Percentiles rank a stretch among this genome's conserved stretches.
These are phyloP conservation scores for Acleris cristana DNA, from an alignment of 2,888 invertebrate genomes.

Conservation along the genomic window DNA sequence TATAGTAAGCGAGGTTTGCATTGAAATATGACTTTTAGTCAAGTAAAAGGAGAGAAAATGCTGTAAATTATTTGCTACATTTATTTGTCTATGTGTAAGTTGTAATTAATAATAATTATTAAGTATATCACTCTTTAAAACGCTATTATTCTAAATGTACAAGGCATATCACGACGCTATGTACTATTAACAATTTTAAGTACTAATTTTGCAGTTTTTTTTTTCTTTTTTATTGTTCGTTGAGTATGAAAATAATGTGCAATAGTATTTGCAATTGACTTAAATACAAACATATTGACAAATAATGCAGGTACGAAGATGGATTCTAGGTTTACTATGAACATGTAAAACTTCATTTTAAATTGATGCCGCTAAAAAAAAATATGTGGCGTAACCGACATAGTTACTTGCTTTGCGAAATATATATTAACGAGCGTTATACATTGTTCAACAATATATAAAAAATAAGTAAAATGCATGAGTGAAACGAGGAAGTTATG, in stretches of 20 bases:
- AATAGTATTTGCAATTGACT: conserved; percentile 11
- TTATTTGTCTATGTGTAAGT: conserved; percentile 17
- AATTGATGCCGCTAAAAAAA: no score
- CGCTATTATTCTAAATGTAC: conserved; percentile 26
- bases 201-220: conserved; percentile 8
- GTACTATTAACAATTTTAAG: conserved; percentile 21
- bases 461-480: no score
- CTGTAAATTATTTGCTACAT: conserved; percentile 7
- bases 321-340: conserved; percentile 8
- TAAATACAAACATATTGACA: conserved; percentile 11
- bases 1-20: background rate
- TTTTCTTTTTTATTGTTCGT: conserved; percentile 23
- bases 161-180: conserved; percentile 32
- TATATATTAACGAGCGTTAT: no score
- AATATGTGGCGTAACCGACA: no score
- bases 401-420: no score
- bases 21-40: no score
- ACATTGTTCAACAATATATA: no score
- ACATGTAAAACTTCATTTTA: conserved; percentile 11
- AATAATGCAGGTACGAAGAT: background rate
- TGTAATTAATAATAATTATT: conserved; percentile 13
- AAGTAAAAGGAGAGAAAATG: background rate
- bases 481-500: no score
- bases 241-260: conserved; percentile 31
- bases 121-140: conserved; percentile 33